Conservation (phyloP, 2,113 vertebrate genomes). For the Corythornis madagascariensis region DNA sequence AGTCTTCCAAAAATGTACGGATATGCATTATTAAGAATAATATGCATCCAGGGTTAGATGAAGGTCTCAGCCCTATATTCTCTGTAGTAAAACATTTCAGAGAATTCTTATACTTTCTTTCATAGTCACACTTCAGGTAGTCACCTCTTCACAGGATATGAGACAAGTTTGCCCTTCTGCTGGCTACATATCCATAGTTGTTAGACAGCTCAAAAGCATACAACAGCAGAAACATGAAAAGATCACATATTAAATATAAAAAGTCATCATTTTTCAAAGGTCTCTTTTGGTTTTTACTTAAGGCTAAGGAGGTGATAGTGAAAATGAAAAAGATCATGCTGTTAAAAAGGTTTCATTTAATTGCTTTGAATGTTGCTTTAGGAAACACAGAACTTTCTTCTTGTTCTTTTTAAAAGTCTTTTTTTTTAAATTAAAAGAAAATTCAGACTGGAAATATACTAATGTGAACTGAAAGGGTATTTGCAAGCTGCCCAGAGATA, state of each 20-base stretch:
- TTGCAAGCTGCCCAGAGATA: conserved; percentile 52
- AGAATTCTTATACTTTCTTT: conserved; percentile 78
- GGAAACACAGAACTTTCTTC: conserved; percentile 69
- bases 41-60: conserved; percentile 77
- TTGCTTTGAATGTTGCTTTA: conserved; percentile 79
- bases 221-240: conserved; percentile 79
- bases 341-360: conserved; percentile 74
- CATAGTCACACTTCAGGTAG: conserved; percentile 80
- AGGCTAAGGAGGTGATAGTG: conserved; percentile 68
- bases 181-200: conserved; percentile 68
- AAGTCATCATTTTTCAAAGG: conserved; percentile 77
- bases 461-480: conserved; percentile 64
- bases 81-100: conserved; percentile 79
- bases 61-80: conserved; percentile 79
- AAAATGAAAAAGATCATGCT: conserved; percentile 70
- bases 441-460: conserved; percentile 60
- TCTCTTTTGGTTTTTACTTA: conserved; percentile 72
- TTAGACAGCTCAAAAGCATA: conserved; percentile 75
- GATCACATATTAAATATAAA: conserved; percentile 77
- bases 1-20: conserved; percentile 37
- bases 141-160: conserved; percentile 78
- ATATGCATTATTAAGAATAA: conserved; percentile 85
- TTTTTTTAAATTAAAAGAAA: conserved; percentile 64
- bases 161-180: conserved; percentile 74
- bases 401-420: conserved; percentile 55